A percentile compares a stretch with the other conserved stretches of the same genome.
Evolutionary conservation across 2,888 invertebrate genomes (phyloP).

Genomic region (Rotaria socialis): DNA sequence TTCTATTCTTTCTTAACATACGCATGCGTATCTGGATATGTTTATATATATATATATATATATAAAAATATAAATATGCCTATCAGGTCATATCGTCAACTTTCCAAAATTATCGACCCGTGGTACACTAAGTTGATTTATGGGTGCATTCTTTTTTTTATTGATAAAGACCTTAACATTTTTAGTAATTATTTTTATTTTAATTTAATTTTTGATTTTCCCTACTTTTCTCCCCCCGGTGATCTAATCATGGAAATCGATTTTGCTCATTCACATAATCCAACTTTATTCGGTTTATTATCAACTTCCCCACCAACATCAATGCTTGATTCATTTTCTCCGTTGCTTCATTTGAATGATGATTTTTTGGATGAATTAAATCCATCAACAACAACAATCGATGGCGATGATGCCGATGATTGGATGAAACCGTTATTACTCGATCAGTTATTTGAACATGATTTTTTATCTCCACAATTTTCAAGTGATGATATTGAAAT

Average conservation of each 20-base stretch:
- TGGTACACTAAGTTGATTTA: background rate
- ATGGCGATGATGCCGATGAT: background rate
- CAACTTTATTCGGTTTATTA: background rate
- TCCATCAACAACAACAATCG: background rate
- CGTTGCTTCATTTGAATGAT: background rate
- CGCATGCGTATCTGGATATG: background rate
- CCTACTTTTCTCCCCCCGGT: background rate
- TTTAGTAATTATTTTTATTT: background rate
- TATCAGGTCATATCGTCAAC: background rate
- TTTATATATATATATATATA: background rate
- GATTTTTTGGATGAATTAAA: background rate
- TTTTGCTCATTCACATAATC: background rate
- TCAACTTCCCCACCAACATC: background rate
- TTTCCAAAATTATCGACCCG: background rate
- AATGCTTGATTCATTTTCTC: conserved; percentile 3
- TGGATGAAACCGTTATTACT: conserved; percentile 33
- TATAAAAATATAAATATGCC: background rate
- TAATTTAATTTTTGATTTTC: background rate
- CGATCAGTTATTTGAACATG: conserved; percentile 19
- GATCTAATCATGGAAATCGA: background rate
- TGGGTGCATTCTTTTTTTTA: background rate
- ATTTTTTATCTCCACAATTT: conserved; percentile 22
- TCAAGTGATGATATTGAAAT: background rate
- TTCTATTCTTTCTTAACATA: background rate
- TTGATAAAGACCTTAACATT: background rate